Evolutionary conservation across 2,888 invertebrate genomes (phyloP), one percentile per base, ranked within the genome.

Genomic region (Thereva nobilitata): DNA sequence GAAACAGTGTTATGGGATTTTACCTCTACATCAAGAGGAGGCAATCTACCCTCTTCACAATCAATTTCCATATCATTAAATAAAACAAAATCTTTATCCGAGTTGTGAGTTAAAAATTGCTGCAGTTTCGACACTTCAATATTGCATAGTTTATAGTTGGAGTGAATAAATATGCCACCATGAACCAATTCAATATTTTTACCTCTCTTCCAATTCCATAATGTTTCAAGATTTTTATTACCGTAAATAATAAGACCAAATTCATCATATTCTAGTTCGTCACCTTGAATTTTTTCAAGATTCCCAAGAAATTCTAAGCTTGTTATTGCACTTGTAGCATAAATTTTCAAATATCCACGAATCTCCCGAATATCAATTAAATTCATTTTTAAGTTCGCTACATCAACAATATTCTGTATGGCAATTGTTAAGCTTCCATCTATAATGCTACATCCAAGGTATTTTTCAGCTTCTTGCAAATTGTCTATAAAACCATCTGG

Each of bases 91-190:
- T 84, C 82, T 50, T 73, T 52, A 2, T 66, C 78, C 5, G 74
- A 76, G 75, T 84, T 78, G 75, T 87, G 80, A 70, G 83, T 75
- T 68, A 83, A 78, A 71, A 73, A 79, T 54, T 74, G 73, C 0
- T 82, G 82, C 1, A 90, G 84, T 23, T 85, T 82, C 8, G 84
- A 79, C 54, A 94, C 87, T 74, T 88, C 86, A 37, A 83, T 83
- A 64, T 86, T 82, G 76, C 95, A 96, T 10, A 96, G 80, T 76
- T 89, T 87, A 2, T 91, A 89, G 78, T 96, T 96, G 74, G 87
- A 85, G 72, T 92, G 89, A 73, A 95, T 89, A 68, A 86, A 86
- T 52, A 92, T 81, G 6, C 86, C 85, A 0, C 94, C 94, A 0
- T 83, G 83, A 1, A 80, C 76, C 2, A 94, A 84, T 71, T 80